Evolutionary conservation across 2,113 vertebrate species (phyloP), one percentile per base, ranked within the genome.

Genomic region (Cyanistes caeruleus): DNA sequence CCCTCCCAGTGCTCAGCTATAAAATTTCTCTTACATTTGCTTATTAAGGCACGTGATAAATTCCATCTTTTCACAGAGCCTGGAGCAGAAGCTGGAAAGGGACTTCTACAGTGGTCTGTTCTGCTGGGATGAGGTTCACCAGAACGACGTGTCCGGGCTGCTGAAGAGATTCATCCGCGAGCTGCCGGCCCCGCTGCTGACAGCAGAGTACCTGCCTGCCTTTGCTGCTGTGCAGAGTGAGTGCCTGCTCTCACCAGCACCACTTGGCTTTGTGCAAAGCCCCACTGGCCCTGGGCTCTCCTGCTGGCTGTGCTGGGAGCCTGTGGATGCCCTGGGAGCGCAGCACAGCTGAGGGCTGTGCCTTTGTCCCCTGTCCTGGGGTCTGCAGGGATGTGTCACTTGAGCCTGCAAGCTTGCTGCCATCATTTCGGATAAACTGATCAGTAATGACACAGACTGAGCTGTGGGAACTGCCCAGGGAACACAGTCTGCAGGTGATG

Each of bases 161-260:
- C 98, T 99, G 23, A 99, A 99, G 97, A 98, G 99, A 70, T 99
- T 99, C 96, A 99, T 99, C 93, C 95, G 99, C 11, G 99, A 99
- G 75, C 98, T 99, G 49, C 99, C 98, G 0, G 95, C 97, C 3
- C 99, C 99, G 0, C 97, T 99, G 95, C 98, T 99, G 89, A 99
- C 99, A 7, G 93, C 98, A 3, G 98, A 99, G 93, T 99, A 99
- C 95, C 98, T 99, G 60, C 98, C 99, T 84, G 98, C 99, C 80
- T 99, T 99, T 92, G 98, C 98, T 30, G 98, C 98, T 8, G 98
- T 99, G 33, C 98, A 98, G 89, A 98, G 99, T 99, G 95, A 98
- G 98, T 68, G 35, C 30, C 33, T 90, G 44, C 76, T 31, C 76
- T 81, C 62, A 23, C 21, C 56, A 13, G 21, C n/a, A n/a, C 28